phyloP scores from a whole-genome alignment of 2,113 vertebrate genomes.

The Lasiurus cinereus region DNA sequence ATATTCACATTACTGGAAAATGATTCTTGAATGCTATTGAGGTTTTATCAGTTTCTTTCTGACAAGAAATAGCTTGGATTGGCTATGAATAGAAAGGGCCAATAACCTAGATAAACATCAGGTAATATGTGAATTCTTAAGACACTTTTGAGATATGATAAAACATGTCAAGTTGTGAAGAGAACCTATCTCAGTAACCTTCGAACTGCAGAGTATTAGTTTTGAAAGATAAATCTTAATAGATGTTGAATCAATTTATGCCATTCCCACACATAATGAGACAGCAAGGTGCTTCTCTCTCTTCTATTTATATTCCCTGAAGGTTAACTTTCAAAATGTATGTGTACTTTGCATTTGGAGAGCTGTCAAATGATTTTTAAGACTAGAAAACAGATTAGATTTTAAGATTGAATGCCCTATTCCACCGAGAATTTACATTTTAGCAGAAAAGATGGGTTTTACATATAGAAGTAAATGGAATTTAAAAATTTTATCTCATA shows the following conservation, averaged over 20 bases:
- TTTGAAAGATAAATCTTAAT: slow-evolving; percentile 82
- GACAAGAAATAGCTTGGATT: slow-evolving; percentile 62
- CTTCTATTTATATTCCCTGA: slow-evolving; percentile 75
- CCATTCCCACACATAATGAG: slow-evolving; percentile 63
- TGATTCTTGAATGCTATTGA: slow-evolving; percentile 68
- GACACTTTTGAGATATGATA: slow-evolving; percentile 75
- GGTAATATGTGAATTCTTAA: slow-evolving; percentile 74
- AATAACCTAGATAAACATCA: slow-evolving; percentile 78
- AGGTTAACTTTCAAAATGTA: slow-evolving; percentile 69
- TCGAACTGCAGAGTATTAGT: slow-evolving; percentile 71
- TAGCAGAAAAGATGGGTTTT: slow-evolving; percentile 51
- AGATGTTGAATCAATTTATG: slow-evolving; percentile 78
- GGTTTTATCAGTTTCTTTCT: slow-evolving; percentile 72
- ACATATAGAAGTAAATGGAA: slow-evolving; percentile 57
- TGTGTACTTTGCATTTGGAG: slow-evolving; percentile 76
- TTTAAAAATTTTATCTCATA: slow-evolving; percentile 8
- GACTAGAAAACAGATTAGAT: slow-evolving; percentile 75
- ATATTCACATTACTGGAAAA: slow-evolving; percentile 59
- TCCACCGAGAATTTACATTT: slow-evolving; percentile 68
- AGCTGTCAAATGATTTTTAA: slow-evolving; percentile 78
- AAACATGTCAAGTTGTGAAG: slow-evolving; percentile 72
- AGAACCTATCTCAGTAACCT: slow-evolving; percentile 71
- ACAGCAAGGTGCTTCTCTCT: slow-evolving; percentile 60
- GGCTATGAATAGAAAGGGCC: slow-evolving; percentile 67
- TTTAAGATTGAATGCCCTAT: slow-evolving; percentile 72